Evolutionary conservation across 2,797 vertebrate genomes (phyloP).

Genomic region (Leptoclinus maculatus): DNA sequence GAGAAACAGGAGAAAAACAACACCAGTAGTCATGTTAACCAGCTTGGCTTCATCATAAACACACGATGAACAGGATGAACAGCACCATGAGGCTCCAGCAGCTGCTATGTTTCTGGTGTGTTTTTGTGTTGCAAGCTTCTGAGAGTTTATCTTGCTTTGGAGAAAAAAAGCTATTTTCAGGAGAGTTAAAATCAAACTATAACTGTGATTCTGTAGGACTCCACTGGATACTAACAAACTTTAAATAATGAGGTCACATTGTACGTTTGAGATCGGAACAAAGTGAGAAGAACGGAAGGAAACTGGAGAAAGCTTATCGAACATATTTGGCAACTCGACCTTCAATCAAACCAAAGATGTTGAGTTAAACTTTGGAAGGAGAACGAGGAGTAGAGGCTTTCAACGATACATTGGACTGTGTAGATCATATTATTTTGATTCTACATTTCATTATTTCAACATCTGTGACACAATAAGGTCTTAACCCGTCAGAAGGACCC

Average conservation of each 20-base stretch:
- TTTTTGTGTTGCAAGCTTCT: slow-evolving; percentile 28
- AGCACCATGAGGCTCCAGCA: slow-evolving; percentile 45
- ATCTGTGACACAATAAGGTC: too few species aligned
- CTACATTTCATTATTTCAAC: too few species aligned
- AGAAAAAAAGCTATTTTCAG: slow-evolving; percentile 33
- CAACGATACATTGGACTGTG: too few species aligned
- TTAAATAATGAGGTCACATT: not conserved
- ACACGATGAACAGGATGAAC: not conserved
- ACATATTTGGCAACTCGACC: not conserved
- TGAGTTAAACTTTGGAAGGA: not conserved
- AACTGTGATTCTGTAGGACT: not conserved
- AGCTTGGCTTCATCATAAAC: slow-evolving; percentile 54
- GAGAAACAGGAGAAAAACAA: slow-evolving; percentile 36
- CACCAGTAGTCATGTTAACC: slow-evolving; percentile 29
- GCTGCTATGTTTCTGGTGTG: slow-evolving; percentile 56
- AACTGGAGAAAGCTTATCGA: too few species aligned
- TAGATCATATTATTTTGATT: too few species aligned
- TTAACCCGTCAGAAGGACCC: not conserved
- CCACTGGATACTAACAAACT: not conserved
- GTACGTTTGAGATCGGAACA: not conserved
- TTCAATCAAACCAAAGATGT: not conserved
- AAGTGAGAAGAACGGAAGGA: not conserved
- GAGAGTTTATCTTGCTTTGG: slow-evolving; percentile 47
- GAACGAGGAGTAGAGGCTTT: not conserved
- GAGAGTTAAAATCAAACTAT: not conserved